Evolutionary conservation across 2,113 vertebrate species (phyloP).

Genomic region (Fregata magnificens): DNA sequence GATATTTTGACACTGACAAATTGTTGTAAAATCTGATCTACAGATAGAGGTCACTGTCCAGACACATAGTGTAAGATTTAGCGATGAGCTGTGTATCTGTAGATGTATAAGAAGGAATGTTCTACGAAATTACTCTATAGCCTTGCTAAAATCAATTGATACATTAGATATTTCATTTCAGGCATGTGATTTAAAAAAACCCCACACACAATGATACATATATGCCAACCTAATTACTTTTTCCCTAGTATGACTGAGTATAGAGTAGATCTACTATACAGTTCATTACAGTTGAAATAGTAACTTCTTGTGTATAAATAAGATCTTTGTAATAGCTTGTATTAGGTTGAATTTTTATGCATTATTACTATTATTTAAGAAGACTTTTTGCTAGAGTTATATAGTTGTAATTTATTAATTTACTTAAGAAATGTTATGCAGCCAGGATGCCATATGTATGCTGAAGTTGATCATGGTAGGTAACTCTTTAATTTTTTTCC

Average conservation of each 20-base stretch:
- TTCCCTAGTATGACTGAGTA: not conserved
- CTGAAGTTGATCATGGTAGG: not conserved
- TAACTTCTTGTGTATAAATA: not conserved
- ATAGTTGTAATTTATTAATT: not conserved
- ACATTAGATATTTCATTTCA: not conserved
- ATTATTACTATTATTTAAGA: not conserved
- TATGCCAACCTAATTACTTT: not conserved
- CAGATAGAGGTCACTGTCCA: not conserved
- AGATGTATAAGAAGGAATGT: not conserved
- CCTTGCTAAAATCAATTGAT: not conserved
- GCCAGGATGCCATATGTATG: not conserved
- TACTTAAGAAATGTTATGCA: not conserved
- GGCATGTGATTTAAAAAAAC: not conserved
- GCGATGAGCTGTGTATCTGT: not conserved
- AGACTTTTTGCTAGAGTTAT: not conserved
- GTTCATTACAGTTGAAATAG: not conserved
- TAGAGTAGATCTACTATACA: not conserved
- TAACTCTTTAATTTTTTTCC: not conserved
- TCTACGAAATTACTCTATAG: not conserved
- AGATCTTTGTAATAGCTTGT: not conserved
- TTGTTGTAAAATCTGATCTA: not conserved
- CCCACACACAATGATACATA: not conserved
- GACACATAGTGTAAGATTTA: not conserved
- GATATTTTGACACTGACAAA: not conserved
- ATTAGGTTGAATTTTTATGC: not conserved